Conservation (phyloP, 2,888 invertebrate genomes). For the Uropetala carovei region DNA sequence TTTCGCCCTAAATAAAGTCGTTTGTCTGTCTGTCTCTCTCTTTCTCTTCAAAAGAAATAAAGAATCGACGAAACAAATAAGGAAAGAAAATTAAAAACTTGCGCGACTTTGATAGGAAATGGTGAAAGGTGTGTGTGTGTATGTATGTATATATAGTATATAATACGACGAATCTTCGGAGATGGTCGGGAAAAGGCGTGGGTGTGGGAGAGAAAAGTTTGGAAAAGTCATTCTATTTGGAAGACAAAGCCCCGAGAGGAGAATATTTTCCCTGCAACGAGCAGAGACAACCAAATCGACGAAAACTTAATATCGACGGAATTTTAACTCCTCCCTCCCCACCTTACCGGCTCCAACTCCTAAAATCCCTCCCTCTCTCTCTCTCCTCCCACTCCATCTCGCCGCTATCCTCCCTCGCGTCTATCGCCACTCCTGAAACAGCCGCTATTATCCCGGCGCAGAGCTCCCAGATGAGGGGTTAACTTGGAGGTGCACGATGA, state of each 20-base stretch:
- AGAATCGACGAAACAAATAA: slow-evolving; percentile 33
- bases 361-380: not conserved
- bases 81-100: slow-evolving; percentile 8
- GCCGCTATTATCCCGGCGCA: too few species aligned
- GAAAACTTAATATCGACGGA: slow-evolving; percentile 56
- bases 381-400: too few species aligned
- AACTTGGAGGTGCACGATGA: too few species aligned
- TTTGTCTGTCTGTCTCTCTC: too few species aligned
- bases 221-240: slow-evolving; percentile 51
- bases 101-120: slow-evolving; percentile 12
- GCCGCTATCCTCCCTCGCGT: too few species aligned
- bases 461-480: too few species aligned
- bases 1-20: too few species aligned
- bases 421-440: too few species aligned
- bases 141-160: not conserved
- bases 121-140: not conserved
- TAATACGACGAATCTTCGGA: not conserved
- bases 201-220: slow-evolving; percentile 40
- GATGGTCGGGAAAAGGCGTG: not conserved
- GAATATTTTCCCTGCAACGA: slow-evolving; percentile 40
- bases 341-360: not conserved
- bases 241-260: slow-evolving; percentile 28
- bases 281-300: slow-evolving; percentile 20
- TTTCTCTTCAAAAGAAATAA: not conserved
- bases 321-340: slow-evolving; percentile 12